A percentile compares a stretch with the other conserved stretches of the same genome.
phyloP scores from a whole-genome alignment of 2,113 vertebrate genomes.

The Melanocharis versteri region DNA sequence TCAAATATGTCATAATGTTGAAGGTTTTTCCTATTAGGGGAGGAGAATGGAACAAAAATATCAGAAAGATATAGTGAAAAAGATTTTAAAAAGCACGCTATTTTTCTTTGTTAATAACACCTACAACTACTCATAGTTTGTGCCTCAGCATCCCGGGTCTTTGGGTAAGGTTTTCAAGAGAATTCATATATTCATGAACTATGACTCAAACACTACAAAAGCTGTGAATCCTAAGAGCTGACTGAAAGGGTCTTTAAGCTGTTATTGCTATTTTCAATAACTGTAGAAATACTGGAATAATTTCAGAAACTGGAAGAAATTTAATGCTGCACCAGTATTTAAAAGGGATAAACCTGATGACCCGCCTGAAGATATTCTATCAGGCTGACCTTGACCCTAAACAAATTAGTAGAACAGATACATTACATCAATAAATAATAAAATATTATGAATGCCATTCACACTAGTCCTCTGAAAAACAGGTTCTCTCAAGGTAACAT shows the following conservation, averaged over 20 bases:
- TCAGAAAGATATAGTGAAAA: not conserved
- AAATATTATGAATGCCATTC: not conserved
- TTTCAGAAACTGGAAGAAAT: not conserved
- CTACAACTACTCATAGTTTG: not conserved
- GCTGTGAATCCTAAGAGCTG: not conserved
- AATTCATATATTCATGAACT: not conserved
- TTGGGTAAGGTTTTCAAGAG: not conserved
- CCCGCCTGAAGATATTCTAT: not conserved
- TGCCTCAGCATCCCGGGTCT: not conserved
- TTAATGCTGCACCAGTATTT: not conserved
- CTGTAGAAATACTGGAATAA: not conserved
- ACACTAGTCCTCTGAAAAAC: not conserved
- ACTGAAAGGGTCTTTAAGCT: not conserved
- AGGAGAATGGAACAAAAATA: not conserved
- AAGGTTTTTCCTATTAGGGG: not conserved
- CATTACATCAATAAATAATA: not conserved
- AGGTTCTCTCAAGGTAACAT: not conserved
- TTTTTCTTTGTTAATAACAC: not conserved
- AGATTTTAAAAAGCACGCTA: accelerated
- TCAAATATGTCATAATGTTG: not conserved
- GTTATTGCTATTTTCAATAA: not conserved
- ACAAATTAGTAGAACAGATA: not conserved
- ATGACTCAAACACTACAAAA: not conserved
- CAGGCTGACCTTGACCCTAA: not conserved
- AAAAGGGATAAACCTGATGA: not conserved